These are phyloP conservation scores for Euwallacea similis DNA, from an alignment of 1,140 invertebrate species.

Conservation along the genomic window DNA sequence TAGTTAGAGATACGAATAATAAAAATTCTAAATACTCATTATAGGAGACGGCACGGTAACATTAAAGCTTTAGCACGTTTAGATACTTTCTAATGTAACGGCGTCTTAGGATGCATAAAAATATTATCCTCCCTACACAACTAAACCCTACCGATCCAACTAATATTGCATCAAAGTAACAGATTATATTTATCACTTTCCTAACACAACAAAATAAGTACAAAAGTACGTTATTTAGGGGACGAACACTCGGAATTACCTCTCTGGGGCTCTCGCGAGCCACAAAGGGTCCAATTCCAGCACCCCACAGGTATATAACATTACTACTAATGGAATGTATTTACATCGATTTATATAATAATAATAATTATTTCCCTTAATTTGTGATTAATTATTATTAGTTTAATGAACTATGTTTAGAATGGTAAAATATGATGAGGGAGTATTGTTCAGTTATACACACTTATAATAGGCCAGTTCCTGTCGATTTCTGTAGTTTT, in stretches of 20 bases:
- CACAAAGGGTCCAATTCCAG: background rate
- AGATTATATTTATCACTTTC: constrained; percentile 26
- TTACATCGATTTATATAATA: constrained; percentile 24
- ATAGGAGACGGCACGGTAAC: constrained; percentile 33
- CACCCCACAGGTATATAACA: background rate
- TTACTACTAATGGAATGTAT: constrained; percentile 32
- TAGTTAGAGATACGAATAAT: constrained; percentile 11
- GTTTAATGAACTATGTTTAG: background rate
- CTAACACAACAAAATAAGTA: constrained; percentile 30
- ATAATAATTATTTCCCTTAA: background rate
- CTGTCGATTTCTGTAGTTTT: too few species aligned
- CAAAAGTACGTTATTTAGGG: constrained; percentile 17
- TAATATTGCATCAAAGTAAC: constrained; percentile 35
- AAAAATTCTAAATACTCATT: constrained; percentile 18
- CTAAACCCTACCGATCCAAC: constrained; percentile 20
- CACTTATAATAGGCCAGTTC: too few species aligned
- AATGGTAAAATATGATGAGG: too few species aligned
- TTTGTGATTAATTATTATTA: constrained; percentile 12
- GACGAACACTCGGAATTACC: constrained; percentile 1
- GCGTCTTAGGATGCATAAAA: constrained; percentile 32
- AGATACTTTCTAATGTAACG: constrained; percentile 31
- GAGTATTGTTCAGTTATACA: too few species aligned
- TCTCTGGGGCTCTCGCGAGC: background rate
- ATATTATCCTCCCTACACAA: constrained; percentile 31
- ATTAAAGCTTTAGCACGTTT: constrained; percentile 36